Conservation (phyloP, 2,888 invertebrate species). For the Malachius bipustulatus region DNA sequence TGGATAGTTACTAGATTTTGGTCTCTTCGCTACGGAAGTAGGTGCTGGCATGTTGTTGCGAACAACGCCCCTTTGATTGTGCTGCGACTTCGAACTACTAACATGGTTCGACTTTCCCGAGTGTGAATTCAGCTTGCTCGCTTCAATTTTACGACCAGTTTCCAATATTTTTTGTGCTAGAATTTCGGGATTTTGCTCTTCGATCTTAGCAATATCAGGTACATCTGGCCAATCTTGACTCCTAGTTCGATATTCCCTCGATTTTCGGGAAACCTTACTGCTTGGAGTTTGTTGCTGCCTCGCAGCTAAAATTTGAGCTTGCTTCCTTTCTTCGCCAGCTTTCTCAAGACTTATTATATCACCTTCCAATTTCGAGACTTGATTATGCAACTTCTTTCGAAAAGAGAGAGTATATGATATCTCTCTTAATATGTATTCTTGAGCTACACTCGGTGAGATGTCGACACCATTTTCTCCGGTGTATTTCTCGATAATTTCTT, state of each 20-base stretch:
- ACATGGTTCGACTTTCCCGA: constrained; percentile 21
- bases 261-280: constrained; percentile 43
- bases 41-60: constrained; percentile 33
- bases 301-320: constrained; percentile 23
- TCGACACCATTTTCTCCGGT: constrained; percentile 45
- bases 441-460: constrained; percentile 55
- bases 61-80: constrained; percentile 24
- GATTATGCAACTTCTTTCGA: constrained; percentile 71
- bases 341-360: constrained; percentile 68
- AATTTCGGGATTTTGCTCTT: constrained; percentile 84
- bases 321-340: constrained; percentile 51
- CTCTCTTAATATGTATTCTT: constrained; percentile 75
- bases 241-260: constrained; percentile 61
- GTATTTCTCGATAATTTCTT: constrained; percentile 64
- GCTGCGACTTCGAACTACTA: constrained; percentile 17
- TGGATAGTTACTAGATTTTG: constrained; percentile 18
- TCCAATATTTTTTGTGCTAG: constrained; percentile 82
- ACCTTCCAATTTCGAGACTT: constrained; percentile 66
- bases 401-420: constrained; percentile 75
- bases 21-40: constrained; percentile 29
- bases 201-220: constrained; percentile 79
- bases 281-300: constrained; percentile 28
- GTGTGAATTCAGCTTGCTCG: constrained; percentile 49
- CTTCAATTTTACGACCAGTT: constrained; percentile 80
- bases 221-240: constrained; percentile 89